Base-by-base conservation (phyloP, 2,797 vertebrate species). In the Acomys russatus region DNA sequence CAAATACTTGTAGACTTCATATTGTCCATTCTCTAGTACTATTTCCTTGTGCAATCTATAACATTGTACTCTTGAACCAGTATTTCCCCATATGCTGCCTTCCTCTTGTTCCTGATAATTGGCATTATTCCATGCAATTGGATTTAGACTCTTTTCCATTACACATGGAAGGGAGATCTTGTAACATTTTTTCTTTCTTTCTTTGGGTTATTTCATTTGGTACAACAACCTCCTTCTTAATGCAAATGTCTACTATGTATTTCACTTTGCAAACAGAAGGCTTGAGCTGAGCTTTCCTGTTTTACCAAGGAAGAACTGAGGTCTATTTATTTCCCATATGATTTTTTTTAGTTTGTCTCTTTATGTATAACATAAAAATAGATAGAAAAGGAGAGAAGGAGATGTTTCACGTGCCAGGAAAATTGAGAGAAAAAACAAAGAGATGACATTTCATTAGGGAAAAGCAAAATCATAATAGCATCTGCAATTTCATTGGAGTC, bases 401-500 rank as follows among this genome's bases (percentile, higher is more conserved):
- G 3, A 51, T 4, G 33, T 94, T 92, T 82, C 2, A 79, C 61
- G 78, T 94, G 2, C 25, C 79, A 74, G 79, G n/a, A 96, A 93
- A 92, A 87, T 51, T 59, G 18, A 3, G 3, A n/a, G 33, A 85
- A 73, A 18, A 22, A 76, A 84, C 56, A 54, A 71, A 78, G 17
- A 14, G 30, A n/a, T 9, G 7, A 4, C 7, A 87, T 64, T 89
- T 79, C 64, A 95, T 91, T 92, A 76, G 44, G 9, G 44, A 91
- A 49, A 86, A 30, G 54, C 33, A 80, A 38, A 95, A 93, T 94
- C 83, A 88, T 90, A 96, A 86, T 14, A 94, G 35, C 51, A 91
- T 95, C 85, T 94, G 85, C 51, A 91, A 95, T 94, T 88, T 95
- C 94, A 93, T 2, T 94, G 73, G 33, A 95, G 73, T 94, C 82